phyloP scores from a whole-genome alignment of 2,797 vertebrate species.

The Chelon labrosus region DNA sequence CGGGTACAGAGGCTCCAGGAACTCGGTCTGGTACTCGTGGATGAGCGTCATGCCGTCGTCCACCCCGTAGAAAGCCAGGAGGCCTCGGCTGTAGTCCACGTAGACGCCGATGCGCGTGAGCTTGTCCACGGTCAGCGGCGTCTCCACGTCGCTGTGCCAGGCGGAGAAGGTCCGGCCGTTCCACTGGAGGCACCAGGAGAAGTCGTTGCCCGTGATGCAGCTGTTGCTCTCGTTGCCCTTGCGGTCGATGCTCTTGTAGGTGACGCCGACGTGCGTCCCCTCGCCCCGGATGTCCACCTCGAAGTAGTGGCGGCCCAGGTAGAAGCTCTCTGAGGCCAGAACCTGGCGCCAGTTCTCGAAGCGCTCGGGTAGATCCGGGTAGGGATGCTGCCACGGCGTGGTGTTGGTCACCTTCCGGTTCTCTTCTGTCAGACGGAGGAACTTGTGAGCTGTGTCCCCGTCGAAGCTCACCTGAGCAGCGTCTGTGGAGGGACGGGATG shows the following conservation, averaged over 20 bases:
- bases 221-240: conserved; percentile 83
- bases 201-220: conserved; percentile 86
- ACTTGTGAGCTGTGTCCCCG: conserved; percentile 86
- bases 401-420: conserved; percentile 88
- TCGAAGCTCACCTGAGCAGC: conserved; percentile 72
- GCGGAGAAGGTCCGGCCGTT: conserved; percentile 87
- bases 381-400: conserved; percentile 88
- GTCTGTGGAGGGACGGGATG: conserved; percentile 60
- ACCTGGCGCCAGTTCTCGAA: conserved; percentile 87
- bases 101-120: conserved; percentile 85
- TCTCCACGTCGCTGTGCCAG: conserved; percentile 87
- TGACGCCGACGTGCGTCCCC: conserved; percentile 85
- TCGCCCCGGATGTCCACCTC: conserved; percentile 86
- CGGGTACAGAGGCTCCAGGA: conserved; percentile 85
- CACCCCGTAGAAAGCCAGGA: conserved; percentile 84
- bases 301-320: conserved; percentile 86
- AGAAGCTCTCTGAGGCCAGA: conserved; percentile 87
- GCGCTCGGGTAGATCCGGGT: conserved; percentile 84
- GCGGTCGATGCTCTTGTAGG: conserved; percentile 86
- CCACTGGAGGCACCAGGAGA: conserved; percentile 89
- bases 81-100: conserved; percentile 77
- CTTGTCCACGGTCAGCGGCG: conserved; percentile 69
- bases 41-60: conserved; percentile 78
- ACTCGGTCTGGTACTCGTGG: conserved; percentile 81
- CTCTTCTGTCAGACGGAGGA: conserved; percentile 88